Evolutionary conservation across 2,888 invertebrate species (phyloP).

Genomic region (Tortrix viridana): DNA sequence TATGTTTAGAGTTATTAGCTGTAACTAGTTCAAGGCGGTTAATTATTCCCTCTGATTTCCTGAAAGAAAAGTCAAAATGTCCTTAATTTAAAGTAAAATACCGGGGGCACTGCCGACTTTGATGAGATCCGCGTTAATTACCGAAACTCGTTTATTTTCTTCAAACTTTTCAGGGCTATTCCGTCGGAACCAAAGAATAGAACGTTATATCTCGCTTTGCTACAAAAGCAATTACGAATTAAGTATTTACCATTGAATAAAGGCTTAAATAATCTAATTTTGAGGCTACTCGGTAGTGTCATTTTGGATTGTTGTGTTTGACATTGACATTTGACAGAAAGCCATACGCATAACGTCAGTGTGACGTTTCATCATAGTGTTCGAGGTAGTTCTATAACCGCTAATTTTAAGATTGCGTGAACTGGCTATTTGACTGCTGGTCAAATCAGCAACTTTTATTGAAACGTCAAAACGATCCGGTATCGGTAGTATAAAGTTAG

Average conservation of each 20-base stretch:
- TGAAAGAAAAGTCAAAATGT: conserved; percentile 55
- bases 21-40: conserved; percentile 88
- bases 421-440: no score
- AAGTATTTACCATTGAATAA: conserved; percentile 52
- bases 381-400: not conserved
- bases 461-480: no score
- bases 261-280: conserved; percentile 46
- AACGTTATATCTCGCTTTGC: conserved; percentile 60
- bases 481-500: no score
- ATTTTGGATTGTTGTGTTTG: conserved; percentile 41
- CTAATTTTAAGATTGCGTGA: not conserved
- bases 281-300: conserved; percentile 61
- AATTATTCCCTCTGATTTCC: conserved; percentile 79
- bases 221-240: conserved; percentile 48
- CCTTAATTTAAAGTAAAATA: not conserved
- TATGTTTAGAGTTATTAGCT: conserved; percentile 82
- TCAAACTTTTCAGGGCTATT: conserved; percentile 91
- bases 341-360: not conserved
- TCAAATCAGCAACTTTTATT: no score
- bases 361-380: not conserved
- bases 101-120: not conserved
- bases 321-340: conserved; percentile 15
- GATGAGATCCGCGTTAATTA: conserved; percentile 64
- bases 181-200: conserved; percentile 94
- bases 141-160: conserved; percentile 87